Evolutionary conservation across 2,797 vertebrate genomes (phyloP), one percentile per base, ranked within the genome.

Genomic region (Ceryle rudis): DNA sequence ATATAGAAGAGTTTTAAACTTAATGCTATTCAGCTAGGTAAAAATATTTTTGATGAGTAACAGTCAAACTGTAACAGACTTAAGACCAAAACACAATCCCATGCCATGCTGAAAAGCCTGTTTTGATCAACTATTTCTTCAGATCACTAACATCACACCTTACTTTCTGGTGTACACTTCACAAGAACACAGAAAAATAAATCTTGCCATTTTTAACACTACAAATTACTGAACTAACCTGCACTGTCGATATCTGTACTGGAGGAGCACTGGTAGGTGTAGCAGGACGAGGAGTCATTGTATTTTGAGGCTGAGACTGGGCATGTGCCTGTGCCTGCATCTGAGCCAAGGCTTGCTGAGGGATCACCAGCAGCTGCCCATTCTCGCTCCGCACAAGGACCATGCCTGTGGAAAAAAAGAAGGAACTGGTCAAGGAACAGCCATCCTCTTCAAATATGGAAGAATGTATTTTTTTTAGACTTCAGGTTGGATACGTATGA

Each of bases 361-460:
- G 99, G 96, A 99, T 99, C 99, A 99, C 98, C 90, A 99, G 96
- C 97, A 99, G 95, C 98, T 99, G 99, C 86, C 99, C 99, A 2
- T 98, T 99, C 97, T 99, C 99, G 14, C 99, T 99, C 33, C 99
- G 99, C 91, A 99, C 99, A 57, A 99, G 96, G 89, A 99, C 99
- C 99, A 99, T 99, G 89, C 99, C 99, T 99, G 96, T 54, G 42
- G 54, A n/a, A n/a, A n/a, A 91, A 80, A 35, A 26, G 85, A 81
- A 84, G 9, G 74, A 39, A 95, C 6, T 0, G 57, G 88, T 97
- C 93, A 96, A 28, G 60, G 62, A 73, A 92, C n/a, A 51, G 14
- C 29, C 14, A 78, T 2, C 35, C 47, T 60, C 41, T 39, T 54
- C 61, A 54, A 89, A 37, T 9, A 39, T 2, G 9, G 79, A 66